Conservation (phyloP, 2,797 vertebrate genomes). For the Mycteria americana region DNA sequence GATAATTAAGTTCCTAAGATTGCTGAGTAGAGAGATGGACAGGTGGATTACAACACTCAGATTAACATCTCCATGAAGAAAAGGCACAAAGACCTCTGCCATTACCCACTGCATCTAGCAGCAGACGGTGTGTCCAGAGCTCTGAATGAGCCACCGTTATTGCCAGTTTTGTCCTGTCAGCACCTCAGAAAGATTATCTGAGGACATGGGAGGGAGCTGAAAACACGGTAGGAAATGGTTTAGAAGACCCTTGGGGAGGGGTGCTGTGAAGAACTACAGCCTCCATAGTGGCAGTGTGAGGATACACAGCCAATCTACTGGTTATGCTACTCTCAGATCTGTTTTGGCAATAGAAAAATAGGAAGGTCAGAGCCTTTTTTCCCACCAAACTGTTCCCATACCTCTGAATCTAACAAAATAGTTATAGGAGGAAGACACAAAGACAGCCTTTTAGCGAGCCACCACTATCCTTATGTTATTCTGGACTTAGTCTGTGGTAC, state of each 20-base stretch:
- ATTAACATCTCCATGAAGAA: neutral
- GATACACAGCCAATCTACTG: neutral
- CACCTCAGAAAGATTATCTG: conserved; percentile 16
- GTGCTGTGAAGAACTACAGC: neutral
- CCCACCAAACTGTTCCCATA: neutral
- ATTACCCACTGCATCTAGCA: neutral
- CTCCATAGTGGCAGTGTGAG: accelerated
- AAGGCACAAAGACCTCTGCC: neutral
- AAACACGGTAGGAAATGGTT: neutral
- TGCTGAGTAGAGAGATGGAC: neutral
- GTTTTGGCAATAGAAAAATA: neutral
- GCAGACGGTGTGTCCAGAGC: neutral
- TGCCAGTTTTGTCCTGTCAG: neutral
- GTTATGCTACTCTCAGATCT: neutral
- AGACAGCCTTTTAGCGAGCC: neutral
- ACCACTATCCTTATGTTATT: neutral
- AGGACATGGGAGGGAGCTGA: neutral
- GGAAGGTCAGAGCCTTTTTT: neutral
- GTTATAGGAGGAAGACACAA: neutral
- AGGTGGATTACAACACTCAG: neutral
- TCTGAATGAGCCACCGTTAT: neutral
- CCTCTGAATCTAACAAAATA: neutral
- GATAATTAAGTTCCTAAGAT: neutral
- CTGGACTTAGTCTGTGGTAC: neutral
- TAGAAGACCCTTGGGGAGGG: neutral